These are phyloP conservation scores for Odobenus rosmarus DNA, from an alignment of 2,113 vertebrate genomes.

Conservation along the genomic window DNA sequence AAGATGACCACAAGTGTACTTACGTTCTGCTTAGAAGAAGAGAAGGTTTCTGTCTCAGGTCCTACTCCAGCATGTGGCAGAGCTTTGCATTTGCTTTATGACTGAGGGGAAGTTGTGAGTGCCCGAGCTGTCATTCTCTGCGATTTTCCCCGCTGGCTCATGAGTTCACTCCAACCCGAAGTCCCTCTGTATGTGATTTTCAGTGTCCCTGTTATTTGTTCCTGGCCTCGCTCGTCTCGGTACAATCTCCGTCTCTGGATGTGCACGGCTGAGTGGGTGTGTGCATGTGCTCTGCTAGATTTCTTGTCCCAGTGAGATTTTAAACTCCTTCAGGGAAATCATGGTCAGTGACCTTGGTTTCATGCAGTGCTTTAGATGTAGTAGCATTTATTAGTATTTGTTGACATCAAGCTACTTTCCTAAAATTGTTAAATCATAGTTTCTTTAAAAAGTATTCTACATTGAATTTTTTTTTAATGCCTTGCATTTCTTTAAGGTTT, in stretches of 20 bases:
- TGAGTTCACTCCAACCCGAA: fast-evolving
- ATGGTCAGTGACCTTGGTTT: not conserved
- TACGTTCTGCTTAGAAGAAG: not conserved
- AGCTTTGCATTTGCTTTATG: not conserved
- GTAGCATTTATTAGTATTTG: not conserved
- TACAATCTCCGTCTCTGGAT: fast-evolving
- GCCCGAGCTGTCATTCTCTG: fast-evolving
- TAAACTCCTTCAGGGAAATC: not conserved
- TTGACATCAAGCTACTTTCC: not conserved
- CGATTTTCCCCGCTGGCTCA: not conserved
- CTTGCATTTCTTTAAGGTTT: not conserved
- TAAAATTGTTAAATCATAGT: not conserved
- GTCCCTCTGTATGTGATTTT: not conserved
- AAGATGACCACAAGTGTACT: not conserved
- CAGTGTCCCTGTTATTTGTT: not conserved
- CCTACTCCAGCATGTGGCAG: fast-evolving
- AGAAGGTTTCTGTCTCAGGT: not conserved
- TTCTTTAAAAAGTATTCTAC: not conserved
- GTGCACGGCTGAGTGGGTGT: not conserved
- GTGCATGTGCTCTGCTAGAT: fast-evolving
- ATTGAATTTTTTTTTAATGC: not conserved
- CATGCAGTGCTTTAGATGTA: not conserved
- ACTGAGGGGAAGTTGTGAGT: not conserved
- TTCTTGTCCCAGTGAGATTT: not conserved
- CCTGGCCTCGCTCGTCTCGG: fast-evolving